These are phyloP conservation scores for Parotia lawesii DNA, from an alignment of 2,113 vertebrate genomes.

Conservation along the genomic window DNA sequence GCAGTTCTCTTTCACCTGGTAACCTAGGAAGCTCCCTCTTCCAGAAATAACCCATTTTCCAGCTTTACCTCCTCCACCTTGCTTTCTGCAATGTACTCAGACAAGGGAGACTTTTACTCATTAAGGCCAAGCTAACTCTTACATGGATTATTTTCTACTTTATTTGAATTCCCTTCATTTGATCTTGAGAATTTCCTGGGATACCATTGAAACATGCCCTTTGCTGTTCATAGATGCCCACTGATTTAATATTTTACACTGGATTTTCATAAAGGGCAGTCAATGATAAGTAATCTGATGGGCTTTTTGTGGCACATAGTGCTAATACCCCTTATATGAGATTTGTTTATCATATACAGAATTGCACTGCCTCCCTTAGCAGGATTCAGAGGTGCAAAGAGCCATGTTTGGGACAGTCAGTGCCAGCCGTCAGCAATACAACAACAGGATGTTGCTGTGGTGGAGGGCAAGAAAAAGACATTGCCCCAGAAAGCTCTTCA, in stretches of 20 bases:
- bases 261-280: not conserved
- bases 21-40: not conserved
- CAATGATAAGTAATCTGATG: not conserved
- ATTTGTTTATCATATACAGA: not conserved
- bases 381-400: not conserved
- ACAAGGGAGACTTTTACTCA: not conserved
- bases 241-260: not conserved
- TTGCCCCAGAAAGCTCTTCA: not conserved
- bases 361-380: not conserved
- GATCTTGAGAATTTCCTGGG: not conserved
- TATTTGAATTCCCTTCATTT: not conserved
- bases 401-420: not conserved
- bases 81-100: not conserved
- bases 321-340: not conserved
- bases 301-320: not conserved
- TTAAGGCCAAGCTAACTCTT: not conserved
- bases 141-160: not conserved
- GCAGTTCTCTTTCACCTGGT: accelerated
- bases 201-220: not conserved
- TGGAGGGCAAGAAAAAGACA: not conserved
- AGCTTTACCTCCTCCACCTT: not conserved
- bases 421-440: not conserved
- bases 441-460: not conserved
- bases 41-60: not conserved
- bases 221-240: not conserved